Conservation (phyloP, 2,888 invertebrate species). For the Leptopilina drosophilae region DNA sequence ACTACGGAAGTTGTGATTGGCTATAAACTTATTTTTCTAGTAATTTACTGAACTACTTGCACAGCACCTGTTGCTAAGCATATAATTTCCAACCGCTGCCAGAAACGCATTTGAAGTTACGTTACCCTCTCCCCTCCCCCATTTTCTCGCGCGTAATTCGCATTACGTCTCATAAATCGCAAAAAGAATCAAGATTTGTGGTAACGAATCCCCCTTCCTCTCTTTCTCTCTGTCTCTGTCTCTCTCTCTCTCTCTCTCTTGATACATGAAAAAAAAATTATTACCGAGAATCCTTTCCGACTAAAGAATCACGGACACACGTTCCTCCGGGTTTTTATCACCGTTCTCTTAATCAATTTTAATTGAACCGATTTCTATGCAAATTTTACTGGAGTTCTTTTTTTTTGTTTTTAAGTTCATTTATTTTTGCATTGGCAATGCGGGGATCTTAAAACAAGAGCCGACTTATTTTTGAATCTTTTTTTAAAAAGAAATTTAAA, state of each 20-base stretch:
- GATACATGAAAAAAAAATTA: not conserved
- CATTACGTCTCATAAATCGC: conserved; percentile 31
- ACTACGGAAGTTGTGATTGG: conserved; percentile 35
- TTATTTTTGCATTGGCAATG: conserved; percentile 1
- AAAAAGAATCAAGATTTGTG: conserved; percentile 29
- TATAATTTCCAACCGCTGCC: conserved; percentile 36
- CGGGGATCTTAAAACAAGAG: not conserved
- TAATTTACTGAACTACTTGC: conserved; percentile 37
- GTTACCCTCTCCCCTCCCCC: not conserved
- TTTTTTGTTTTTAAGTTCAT: not conserved
- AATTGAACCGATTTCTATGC: conserved; percentile 15
- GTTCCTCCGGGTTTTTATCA: conserved; percentile 3
- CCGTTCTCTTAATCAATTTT: conserved; percentile 9
- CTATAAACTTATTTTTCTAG: conserved; percentile 36
- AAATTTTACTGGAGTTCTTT: not conserved
- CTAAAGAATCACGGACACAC: not conserved
- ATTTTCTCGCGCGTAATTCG: conserved; percentile 12
- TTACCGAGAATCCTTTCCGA: conserved; percentile 6
- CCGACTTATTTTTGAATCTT: not conserved
- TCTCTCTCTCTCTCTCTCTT: not conserved
- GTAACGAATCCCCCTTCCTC: not conserved
- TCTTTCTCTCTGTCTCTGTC: not conserved
- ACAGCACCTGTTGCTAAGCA: conserved; percentile 36
- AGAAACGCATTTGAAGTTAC: conserved; percentile 32
- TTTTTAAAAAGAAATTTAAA: too few species aligned